Conservation (phyloP, 2,797 vertebrate genomes). For the Pteropus rufus region DNA sequence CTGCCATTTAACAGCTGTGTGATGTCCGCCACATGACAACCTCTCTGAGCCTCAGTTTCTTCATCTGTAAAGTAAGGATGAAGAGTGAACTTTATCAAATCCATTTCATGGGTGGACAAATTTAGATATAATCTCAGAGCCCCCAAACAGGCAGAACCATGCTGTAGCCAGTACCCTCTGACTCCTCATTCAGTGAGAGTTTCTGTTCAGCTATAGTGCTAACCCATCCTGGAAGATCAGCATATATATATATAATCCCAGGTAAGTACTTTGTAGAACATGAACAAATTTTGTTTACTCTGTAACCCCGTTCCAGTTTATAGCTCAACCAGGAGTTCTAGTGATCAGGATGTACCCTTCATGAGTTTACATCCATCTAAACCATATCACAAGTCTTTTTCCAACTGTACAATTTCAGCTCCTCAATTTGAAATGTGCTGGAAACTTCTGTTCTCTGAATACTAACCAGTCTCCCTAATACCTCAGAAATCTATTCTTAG, state of each 20-base stretch:
- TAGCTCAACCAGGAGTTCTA: background rate
- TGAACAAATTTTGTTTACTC: background rate
- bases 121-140: background rate
- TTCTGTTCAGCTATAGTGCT: background rate
- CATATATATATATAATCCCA: accelerated
- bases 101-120: background rate
- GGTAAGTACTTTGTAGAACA: background rate
- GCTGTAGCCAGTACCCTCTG: background rate
- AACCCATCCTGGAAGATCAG: background rate
- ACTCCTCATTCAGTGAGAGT: background rate
- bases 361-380: no score
- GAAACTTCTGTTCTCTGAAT: conserved; percentile 42
- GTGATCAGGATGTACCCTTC: background rate
- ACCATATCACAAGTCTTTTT: background rate
- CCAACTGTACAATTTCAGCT: conserved; percentile 15
- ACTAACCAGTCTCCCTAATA: background rate
- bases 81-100: background rate
- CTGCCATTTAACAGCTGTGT: background rate
- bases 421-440: conserved; percentile 18
- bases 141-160: background rate
- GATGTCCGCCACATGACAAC: background rate
- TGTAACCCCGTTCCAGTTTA: background rate
- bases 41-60: background rate
- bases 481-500: background rate
- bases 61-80: background rate